Base-by-base conservation (phyloP, 2,888 invertebrate species). In the Spisula subtruncata region DNA sequence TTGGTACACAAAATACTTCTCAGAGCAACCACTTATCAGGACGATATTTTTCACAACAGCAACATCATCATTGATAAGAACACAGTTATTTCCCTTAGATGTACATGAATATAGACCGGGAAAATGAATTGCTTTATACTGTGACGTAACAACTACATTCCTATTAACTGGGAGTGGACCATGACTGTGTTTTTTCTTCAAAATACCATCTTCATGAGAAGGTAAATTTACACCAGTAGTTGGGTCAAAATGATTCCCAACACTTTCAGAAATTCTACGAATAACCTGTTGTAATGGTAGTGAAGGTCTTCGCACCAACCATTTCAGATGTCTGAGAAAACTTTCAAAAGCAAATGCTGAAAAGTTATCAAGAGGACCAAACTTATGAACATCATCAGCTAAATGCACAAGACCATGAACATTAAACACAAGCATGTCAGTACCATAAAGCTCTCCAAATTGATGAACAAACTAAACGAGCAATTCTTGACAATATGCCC, bases 281-380 rank as follows among this genome's bases (percentile, higher is more conserved):
- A 89, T 89, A 0, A 91, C 85, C 51, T 89, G 89, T 51, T 89
- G 89, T 6, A 89, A 54, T 8, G 91, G 86, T 16, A 79, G 88
- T 35, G 16, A 81, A 56, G 91, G 90, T 82, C 85, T 89, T 25
- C 89, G 51, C 51, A 91, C 80, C 8, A 90, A 12, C 10, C 86
- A n/a, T 82, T 90, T 92, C 14, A 95, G 20, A n/a, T 82, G 87
- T 83, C 93, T 94, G 82, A 96, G 89, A 75, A 93, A 94, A 85
- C 95, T 96, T 92, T 97, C 96, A 94, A 96, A 97, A 12, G 94
- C 93, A 93, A 96, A 96, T 25, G 96, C 93, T 83, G 94, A 96
- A 89, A 95, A 95, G 81, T 92, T 92, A 75, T 95, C 94, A 48
- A 96, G 92, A 46, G 86, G 79, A 25, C 96, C 96, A 93, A 94